phyloP scores from a whole-genome alignment of 2,797 vertebrate species.

The Podarcis lilfordi region DNA sequence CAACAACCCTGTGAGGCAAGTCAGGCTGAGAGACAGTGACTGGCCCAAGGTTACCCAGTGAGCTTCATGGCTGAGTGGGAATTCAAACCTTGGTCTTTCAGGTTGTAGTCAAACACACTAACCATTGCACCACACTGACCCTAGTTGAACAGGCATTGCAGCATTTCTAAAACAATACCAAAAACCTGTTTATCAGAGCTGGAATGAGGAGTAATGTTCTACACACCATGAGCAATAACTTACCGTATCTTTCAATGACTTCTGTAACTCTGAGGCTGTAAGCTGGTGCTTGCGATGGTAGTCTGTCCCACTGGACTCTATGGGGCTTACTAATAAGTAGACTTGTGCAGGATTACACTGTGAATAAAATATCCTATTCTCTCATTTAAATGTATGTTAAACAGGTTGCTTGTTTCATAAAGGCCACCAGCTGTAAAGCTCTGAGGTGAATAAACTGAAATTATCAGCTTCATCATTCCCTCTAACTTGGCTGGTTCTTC shows the following conservation, averaged over 20 bases:
- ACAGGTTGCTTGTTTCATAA: not conserved
- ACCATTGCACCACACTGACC: too few species aligned
- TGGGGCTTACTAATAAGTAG: not conserved
- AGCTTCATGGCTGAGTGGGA: too few species aligned
- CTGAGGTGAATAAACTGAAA: not conserved
- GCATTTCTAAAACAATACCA: not conserved
- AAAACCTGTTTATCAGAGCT: not conserved
- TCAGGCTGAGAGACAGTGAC: too few species aligned
- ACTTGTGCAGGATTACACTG: not conserved
- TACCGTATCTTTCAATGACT: not conserved
- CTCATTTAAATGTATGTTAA: not conserved
- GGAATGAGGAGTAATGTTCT: not conserved
- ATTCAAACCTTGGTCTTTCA: too few species aligned
- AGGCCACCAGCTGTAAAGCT: not conserved
- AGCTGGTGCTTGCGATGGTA: not conserved
- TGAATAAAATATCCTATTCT: not conserved
- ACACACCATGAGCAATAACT: not conserved
- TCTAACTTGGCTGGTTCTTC: not conserved
- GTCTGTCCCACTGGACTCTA: not conserved
- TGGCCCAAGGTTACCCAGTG: too few species aligned
- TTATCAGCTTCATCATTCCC: not conserved
- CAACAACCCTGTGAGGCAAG: too few species aligned
- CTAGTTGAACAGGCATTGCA: not conserved
- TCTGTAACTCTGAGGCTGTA: not conserved
- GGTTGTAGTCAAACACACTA: too few species aligned